Percentiles rank a stretch among this genome's conserved stretches.
phyloP scores from a whole-genome alignment of 2,888 invertebrate genomes.

The Apocheima hispidaria region DNA sequence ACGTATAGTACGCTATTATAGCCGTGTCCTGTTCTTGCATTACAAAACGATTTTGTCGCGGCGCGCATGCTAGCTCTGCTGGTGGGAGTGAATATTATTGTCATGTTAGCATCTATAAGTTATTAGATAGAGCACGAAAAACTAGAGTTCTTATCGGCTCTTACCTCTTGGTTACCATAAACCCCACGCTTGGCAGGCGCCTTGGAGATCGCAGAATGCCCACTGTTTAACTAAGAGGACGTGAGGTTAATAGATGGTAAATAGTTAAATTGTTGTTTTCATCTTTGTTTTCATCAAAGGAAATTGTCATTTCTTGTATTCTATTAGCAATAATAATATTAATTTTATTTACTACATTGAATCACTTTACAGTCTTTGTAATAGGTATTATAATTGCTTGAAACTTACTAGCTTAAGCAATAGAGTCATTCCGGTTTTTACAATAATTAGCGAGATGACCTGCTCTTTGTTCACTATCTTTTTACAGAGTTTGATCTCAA shows the following conservation, averaged over 20 bases:
- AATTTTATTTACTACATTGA: background rate
- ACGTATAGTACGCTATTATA: too few species aligned
- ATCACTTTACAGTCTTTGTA: slow-evolving; percentile 15
- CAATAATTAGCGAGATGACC: slow-evolving; percentile 23
- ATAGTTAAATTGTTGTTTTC: background rate
- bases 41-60: too few species aligned
- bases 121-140: background rate
- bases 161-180: too few species aligned
- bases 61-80: too few species aligned
- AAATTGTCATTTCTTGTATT: background rate
- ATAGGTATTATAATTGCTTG: slow-evolving; percentile 21
- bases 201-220: too few species aligned
- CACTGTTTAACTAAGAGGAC: too few species aligned
- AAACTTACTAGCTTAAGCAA: slow-evolving; percentile 28
- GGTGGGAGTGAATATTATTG: too few species aligned
- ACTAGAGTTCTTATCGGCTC: too few species aligned
- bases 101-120: too few species aligned
- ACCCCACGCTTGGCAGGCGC: too few species aligned
- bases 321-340: background rate
- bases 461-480: slow-evolving; percentile 14
- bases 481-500: slow-evolving; percentile 1
- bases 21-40: too few species aligned
- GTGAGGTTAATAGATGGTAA: too few species aligned
- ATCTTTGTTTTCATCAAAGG: background rate
- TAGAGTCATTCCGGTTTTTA: slow-evolving; percentile 20